phyloP scores from a whole-genome alignment of 2,888 invertebrate species.

The Tetragnatha montana region DNA sequence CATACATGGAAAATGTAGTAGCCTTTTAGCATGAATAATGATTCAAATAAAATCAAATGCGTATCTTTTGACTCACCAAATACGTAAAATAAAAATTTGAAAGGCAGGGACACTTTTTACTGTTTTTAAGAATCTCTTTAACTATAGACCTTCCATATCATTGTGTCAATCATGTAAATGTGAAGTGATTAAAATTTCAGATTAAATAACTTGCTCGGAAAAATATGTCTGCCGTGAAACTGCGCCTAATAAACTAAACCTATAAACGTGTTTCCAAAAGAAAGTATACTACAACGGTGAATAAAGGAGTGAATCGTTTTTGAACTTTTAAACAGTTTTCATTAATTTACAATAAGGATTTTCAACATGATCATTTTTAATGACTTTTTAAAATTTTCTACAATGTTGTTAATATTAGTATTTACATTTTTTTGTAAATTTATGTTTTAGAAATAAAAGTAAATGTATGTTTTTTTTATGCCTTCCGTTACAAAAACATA shows the following conservation, averaged over 20 bases:
- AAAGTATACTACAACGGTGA: too few species aligned
- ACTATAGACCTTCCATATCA: not conserved
- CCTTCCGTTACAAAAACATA: too few species aligned
- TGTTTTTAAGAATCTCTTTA: not conserved
- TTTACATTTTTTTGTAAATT: too few species aligned
- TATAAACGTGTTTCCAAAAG: not conserved
- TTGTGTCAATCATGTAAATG: not conserved
- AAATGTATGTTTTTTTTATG: too few species aligned
- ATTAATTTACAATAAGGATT: too few species aligned
- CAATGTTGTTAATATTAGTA: too few species aligned
- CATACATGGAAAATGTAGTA: not conserved
- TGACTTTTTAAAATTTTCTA: too few species aligned
- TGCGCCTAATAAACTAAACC: not conserved
- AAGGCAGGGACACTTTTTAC: not conserved
- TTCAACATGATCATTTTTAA: too few species aligned
- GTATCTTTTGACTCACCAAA: not conserved
- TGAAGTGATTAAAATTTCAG: constrained; percentile 1
- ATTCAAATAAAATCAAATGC: not conserved
- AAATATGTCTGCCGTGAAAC: not conserved
- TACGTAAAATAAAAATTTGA: not conserved
- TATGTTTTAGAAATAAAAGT: too few species aligned
- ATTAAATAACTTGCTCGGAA: not conserved
- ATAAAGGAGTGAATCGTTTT: not conserved
- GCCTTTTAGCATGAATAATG: not conserved
- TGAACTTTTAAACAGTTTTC: not conserved